Evolutionary conservation across 2,113 vertebrate species (phyloP).

Genomic region (Suricata suricatta): DNA sequence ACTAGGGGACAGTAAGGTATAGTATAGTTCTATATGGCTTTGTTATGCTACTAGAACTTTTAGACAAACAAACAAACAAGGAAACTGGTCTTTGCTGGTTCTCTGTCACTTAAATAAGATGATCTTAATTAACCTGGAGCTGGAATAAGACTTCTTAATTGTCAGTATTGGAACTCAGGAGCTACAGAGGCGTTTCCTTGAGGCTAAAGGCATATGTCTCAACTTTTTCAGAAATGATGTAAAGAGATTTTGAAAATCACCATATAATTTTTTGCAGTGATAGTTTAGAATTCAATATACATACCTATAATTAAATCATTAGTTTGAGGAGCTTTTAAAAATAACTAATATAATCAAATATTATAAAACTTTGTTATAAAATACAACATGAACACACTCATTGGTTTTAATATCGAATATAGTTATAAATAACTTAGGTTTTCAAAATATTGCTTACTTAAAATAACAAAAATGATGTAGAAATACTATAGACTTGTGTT

Average conservation of each 20-base stretch:
- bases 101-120: not conserved
- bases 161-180: not conserved
- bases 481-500: not conserved
- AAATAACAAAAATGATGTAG: constrained; percentile 10
- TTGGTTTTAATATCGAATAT: not conserved
- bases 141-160: not conserved
- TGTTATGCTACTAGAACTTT: not conserved
- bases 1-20: not conserved
- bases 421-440: not conserved
- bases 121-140: not conserved
- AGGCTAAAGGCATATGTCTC: not conserved
- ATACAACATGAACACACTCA: not conserved
- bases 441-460: constrained; percentile 12
- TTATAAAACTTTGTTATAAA: not conserved
- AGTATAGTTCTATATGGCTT: not conserved
- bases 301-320: not conserved
- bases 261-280: not conserved
- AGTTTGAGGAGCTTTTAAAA: constrained; percentile 9
- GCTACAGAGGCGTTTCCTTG: not conserved
- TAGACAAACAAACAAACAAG: not conserved
- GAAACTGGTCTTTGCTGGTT: not conserved
- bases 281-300: not conserved
- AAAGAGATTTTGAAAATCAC: constrained; percentile 6
- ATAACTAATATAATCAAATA: not conserved
- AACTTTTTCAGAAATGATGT: constrained; percentile 3